Conservation (phyloP, 2,113 vertebrate genomes). For the Vimba vimba region DNA sequence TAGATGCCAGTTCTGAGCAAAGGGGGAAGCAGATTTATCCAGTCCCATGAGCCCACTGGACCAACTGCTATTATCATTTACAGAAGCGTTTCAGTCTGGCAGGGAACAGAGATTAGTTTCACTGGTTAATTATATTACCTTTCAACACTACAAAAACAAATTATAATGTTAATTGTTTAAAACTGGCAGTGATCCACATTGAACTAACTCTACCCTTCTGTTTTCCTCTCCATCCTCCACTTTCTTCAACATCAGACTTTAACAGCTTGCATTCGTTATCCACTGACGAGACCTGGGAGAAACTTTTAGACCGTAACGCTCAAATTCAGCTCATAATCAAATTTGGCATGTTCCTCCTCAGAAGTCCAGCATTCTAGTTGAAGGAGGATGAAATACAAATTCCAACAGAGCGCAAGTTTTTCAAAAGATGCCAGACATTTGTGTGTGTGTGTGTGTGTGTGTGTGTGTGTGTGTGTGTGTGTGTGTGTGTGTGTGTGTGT, state of each 20-base stretch:
- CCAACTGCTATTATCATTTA: slow-evolving; percentile 37
- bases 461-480: background rate
- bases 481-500: background rate
- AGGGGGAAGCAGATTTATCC: slow-evolving; percentile 23
- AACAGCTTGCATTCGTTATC: slow-evolving; percentile 6
- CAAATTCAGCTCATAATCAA: slow-evolving; percentile 23
- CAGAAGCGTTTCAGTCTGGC: slow-evolving; percentile 5
- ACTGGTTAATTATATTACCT: slow-evolving; percentile 20
- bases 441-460: background rate
- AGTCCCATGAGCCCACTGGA: slow-evolving; percentile 28
- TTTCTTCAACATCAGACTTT: slow-evolving; percentile 15
- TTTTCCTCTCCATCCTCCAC: background rate
- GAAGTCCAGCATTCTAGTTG: background rate
- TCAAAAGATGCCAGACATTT: slow-evolving; percentile 4
- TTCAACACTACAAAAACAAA: slow-evolving; percentile 26
- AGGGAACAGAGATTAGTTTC: slow-evolving; percentile 18
- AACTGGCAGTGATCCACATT: slow-evolving; percentile 18
- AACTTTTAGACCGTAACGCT: background rate
- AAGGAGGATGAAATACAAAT: slow-evolving; percentile 17
- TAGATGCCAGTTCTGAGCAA: slow-evolving; percentile 26
- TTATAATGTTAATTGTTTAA: slow-evolving; percentile 37
- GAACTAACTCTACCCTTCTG: slow-evolving; percentile 3
- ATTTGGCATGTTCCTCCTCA: background rate
- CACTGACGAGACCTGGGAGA: background rate
- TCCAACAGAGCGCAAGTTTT: background rate